phyloP scores from a whole-genome alignment of 2,113 vertebrate species.

The Deroptyus accipitrinus region DNA sequence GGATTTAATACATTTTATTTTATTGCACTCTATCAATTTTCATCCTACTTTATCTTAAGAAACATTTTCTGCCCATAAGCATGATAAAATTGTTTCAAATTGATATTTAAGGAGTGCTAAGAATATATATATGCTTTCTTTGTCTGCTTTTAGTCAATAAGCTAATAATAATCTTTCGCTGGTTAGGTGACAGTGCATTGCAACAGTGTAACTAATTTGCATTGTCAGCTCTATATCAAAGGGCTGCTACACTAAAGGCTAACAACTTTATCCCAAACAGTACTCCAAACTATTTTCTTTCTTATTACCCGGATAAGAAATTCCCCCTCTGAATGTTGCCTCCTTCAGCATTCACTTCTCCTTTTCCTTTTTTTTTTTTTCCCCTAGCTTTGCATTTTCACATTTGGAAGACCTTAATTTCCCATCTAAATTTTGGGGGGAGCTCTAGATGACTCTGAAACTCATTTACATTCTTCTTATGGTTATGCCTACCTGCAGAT shows the following conservation, averaged over 20 bases:
- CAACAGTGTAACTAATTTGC: background rate
- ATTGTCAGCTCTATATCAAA: background rate
- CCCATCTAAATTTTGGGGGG: background rate
- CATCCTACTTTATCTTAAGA: background rate
- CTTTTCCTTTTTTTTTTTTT: too few relatives aligned
- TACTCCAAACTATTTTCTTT: background rate
- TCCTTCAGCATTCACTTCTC: background rate
- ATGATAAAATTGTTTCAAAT: conserved; percentile 31
- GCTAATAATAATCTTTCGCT: background rate
- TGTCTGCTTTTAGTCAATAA: background rate
- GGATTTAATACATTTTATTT: conserved; percentile 43
- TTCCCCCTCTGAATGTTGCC: background rate
- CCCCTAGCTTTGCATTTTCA: background rate
- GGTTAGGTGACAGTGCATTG: background rate
- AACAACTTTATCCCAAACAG: background rate
- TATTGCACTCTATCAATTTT: conserved; percentile 10
- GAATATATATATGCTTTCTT: background rate
- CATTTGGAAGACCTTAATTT: background rate
- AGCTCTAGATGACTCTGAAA: background rate
- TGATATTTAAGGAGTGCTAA: conserved; percentile 2
- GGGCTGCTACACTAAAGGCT: background rate
- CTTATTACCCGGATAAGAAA: background rate
- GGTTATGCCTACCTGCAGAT: background rate
- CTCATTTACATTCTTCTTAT: background rate
- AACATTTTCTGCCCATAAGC: conserved; percentile 6